phyloP scores from a whole-genome alignment of 2,797 vertebrate species.

The Muscicapa comitata region DNA sequence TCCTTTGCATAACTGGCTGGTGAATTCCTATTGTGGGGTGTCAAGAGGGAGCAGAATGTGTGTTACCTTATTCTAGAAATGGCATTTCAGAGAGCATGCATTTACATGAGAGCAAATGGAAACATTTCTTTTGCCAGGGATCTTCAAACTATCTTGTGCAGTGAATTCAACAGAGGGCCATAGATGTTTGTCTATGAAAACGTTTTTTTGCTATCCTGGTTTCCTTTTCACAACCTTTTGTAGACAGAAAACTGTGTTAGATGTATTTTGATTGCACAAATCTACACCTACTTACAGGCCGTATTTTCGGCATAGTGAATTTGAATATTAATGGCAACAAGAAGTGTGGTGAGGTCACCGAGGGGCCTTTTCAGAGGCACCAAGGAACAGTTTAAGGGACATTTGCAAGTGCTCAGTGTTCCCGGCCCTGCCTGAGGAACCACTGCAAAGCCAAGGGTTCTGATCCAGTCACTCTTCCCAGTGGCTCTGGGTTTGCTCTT shows the following conservation, averaged over 20 bases:
- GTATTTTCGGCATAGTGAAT: not conserved
- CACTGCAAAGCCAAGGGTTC: not conserved
- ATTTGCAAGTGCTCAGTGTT: not conserved
- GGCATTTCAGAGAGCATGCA: no score
- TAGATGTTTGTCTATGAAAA: not conserved
- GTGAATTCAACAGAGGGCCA: not conserved
- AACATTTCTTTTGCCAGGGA: not conserved
- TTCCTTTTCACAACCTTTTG: not conserved
- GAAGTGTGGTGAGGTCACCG: not conserved
- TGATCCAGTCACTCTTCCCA: not conserved
- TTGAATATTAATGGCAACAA: not conserved
- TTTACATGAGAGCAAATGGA: not conserved
- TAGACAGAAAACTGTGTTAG: rapidly evolving
- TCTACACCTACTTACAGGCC: not conserved
- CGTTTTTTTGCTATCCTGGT: rapidly evolving
- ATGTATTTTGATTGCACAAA: rapidly evolving
- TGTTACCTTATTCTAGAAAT: not conserved
- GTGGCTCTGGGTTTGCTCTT: not conserved
- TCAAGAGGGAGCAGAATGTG: rapidly evolving
- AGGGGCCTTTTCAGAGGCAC: not conserved
- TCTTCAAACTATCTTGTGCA: not conserved
- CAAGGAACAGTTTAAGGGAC: not conserved
- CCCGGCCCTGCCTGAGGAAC: not conserved
- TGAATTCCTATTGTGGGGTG: not conserved
- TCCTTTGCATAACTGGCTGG: not conserved